Evolutionary conservation across 2,888 invertebrate genomes (phyloP), one percentile per base, ranked within the genome.

Genomic region (Tinea semifulvella): DNA sequence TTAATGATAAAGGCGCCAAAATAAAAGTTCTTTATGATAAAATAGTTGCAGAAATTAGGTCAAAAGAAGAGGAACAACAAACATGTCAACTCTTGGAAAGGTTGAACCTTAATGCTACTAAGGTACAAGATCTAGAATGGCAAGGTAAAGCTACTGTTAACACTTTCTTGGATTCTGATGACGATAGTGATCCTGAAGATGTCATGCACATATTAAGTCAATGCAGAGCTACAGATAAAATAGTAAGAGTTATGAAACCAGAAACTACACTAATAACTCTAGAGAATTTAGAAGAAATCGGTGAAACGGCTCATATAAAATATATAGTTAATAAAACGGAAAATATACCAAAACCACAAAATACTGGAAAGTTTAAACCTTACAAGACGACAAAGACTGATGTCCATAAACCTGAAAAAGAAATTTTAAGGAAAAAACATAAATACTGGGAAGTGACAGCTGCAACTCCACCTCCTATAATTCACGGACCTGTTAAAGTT

Each of bases 371-470:
- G 16, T 87, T 83, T 48, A 84, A 84, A 50, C 86, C 87, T 2
- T 82, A 82, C 49, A 83, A 79, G 63, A 85, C 87, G 13, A 85
- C 85, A 5, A 74, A 57, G 48, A 69, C 75, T 1, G 71, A 83
- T 60, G 80, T 82, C 2, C 85, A 84, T 48, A 72, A 82, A 54
- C 84, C 85, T 14, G 63, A 63, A 44, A 85, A 84, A 53, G 85
- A 85, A 55, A 71, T 74, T 42, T 47, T 56, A 1, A 65, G 83
- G 20, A 81, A 79, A 46, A 82, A 75, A 52, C 65, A 75, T 50
- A 81, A 80, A 57, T 53, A 83, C 53, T 86, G 86, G 85, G 87
- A 86, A 63, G 72, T 84, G 3, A 86, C 86, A 1, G 84, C 86
- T 10, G 87, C 86, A 4, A 86, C 87, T 5, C 86, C 86, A 27